Evolutionary conservation across 2,797 vertebrate genomes (phyloP), one percentile per base, ranked within the genome.

Genomic region (Melanitta fusca): DNA sequence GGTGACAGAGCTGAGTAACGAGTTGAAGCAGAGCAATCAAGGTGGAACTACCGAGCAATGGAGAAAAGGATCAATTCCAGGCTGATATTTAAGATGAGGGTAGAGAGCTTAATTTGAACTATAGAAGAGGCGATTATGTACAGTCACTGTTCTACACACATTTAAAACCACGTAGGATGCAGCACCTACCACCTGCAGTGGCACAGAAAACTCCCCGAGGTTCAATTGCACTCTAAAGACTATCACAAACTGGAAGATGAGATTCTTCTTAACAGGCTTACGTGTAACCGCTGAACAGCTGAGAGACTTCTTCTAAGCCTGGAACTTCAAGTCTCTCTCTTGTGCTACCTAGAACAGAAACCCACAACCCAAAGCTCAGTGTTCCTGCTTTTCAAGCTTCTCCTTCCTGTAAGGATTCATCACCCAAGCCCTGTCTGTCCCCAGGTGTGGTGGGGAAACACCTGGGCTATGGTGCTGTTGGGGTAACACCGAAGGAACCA

Each of bases 11-110:
- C 91, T 56, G 89, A 94, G 89, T 80, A 94, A 96, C 56, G 82
- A 94, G 62, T 30, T 53, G 80, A 54, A 92, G 89, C 51, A 88
- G 45, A 93, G 70, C 85, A 92, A 96, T 88, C 87, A 93, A 95
- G 89, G 88, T 92, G 68, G 88, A 94, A 93, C 85, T 82, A 88
- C 53, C 12, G n/a, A 95, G 92, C 78, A 86, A 77, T 0, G 73
- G 60, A 71, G 56, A 43, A 75, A 91, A 89, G 54, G n/a, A 91
- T 54, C 89, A 38, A 39, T 75, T 91, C 80, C 88, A 78, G 85
- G 64, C 61, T 32, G 62, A 19, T 79, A 57, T 85, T 92, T 83
- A 64, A 90, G 78, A 73, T 77, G 70, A 75, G 88, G 84, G 41
- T 9, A n/a, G 56, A 78, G 80, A 72, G 68, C 66, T 95, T 89